A percentile compares a stretch with the other conserved stretches of the same genome.
Evolutionary conservation across 2,797 vertebrate species (phyloP).

Genomic region (Rhincodon typus): DNA sequence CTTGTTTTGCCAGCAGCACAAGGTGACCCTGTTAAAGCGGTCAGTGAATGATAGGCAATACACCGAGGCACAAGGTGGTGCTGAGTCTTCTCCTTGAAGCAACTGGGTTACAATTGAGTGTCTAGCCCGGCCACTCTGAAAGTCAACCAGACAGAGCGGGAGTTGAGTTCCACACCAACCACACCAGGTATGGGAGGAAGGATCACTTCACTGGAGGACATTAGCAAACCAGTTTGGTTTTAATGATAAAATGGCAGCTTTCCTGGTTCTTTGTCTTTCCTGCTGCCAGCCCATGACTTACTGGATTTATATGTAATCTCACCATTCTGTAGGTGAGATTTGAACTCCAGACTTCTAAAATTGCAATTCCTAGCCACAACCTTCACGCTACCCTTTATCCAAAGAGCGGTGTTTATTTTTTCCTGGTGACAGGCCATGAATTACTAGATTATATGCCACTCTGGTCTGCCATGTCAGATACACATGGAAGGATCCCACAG

Average conservation of each 20-base stretch:
- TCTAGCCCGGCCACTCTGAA: background rate
- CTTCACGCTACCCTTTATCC: too few species aligned
- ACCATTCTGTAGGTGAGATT: background rate
- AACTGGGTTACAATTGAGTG: background rate
- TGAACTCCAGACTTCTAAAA: background rate
- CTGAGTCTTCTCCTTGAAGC: background rate
- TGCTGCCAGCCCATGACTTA: background rate
- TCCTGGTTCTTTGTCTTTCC: background rate
- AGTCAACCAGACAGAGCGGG: background rate
- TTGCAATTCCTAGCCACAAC: too few species aligned
- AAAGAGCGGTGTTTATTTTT: too few species aligned
- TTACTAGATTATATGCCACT: background rate
- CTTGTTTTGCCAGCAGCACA: background rate
- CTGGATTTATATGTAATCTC: background rate
- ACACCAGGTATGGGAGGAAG: background rate
- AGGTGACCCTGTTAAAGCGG: background rate
- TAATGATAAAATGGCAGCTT: background rate
- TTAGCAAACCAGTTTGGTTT: background rate
- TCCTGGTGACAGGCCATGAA: too few species aligned
- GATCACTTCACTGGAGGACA: background rate
- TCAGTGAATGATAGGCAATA: background rate
- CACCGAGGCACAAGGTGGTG: background rate
- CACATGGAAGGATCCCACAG: background rate
- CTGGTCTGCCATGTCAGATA: background rate
- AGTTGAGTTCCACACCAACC: background rate